phyloP scores from a whole-genome alignment of 2,888 invertebrate genomes.

The Aspidiotus destructor region DNA sequence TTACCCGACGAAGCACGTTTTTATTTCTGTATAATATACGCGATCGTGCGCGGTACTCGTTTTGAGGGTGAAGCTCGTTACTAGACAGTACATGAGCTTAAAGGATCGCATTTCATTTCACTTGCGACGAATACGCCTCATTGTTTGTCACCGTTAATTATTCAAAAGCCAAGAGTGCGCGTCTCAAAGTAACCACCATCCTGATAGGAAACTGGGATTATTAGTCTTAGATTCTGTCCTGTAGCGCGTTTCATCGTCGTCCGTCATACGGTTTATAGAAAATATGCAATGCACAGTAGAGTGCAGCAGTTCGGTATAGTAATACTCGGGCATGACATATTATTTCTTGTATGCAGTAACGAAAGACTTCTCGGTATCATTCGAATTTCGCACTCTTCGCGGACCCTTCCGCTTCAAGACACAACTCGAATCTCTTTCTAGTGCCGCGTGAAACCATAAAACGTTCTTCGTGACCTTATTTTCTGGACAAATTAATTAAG shows the following conservation, averaged over 20 bases:
- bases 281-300: too few species aligned
- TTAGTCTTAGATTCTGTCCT: conserved; percentile 13
- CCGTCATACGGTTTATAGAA: background rate
- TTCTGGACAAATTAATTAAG: too few species aligned
- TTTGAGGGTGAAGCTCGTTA: background rate
- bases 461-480: too few species aligned
- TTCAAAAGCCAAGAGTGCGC: conserved; percentile 23
- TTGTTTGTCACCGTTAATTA: conserved; percentile 27
- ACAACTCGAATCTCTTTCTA: too few species aligned
- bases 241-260: background rate
- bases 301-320: too few species aligned
- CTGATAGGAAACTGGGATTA: conserved; percentile 18
- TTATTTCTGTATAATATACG: background rate
- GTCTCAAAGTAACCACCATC: conserved; percentile 24
- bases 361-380: too few species aligned
- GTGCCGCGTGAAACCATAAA: too few species aligned
- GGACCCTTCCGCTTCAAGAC: too few species aligned
- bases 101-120: conserved; percentile 26
- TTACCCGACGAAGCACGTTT: conserved; percentile 14
- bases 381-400: too few species aligned
- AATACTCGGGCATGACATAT: too few species aligned
- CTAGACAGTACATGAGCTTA: conserved; percentile 5
- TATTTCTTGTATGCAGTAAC: too few species aligned
- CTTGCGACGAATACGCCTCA: conserved; percentile 22
- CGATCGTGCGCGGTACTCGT: too few species aligned